Base-by-base conservation (phyloP, 1,140 invertebrate genomes). In the Zaprionus davidi region DNA sequence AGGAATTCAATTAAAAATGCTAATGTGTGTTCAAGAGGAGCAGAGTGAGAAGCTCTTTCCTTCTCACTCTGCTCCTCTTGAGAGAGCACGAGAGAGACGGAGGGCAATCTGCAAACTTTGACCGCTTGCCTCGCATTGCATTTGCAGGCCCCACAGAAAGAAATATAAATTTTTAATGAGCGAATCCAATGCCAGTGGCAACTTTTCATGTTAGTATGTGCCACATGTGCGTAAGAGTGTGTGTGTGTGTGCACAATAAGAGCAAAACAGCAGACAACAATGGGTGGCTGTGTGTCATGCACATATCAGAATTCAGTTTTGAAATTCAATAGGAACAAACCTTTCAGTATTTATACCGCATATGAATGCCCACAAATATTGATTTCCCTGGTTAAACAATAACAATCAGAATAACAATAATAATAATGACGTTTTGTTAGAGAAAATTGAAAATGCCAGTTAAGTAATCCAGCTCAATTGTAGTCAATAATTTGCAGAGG, bases 1-100 rank as follows among this genome's bases (percentile, higher is more conserved):
- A 78, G 73, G 41, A 72, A 84, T 76, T 87, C 71, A 88, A 90
- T 87, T 88, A 76, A 81, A 78, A 87, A 84, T 84, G 81, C 75
- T 78, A 87, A 87, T 87, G 58, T 68, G 55, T 17, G 7, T 24
- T 55, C 51, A 13, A 51, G 20, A 20, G 53, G 53, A 31, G 41
- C 70, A 69, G 66, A 73, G 13, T 51, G 49, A 69, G 41, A 55
- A n/a, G n/a, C n/a, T n/a, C n/a, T n/a, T n/a, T n/a, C n/a, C n/a
- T n/a, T n/a, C n/a, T n/a, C n/a, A n/a, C n/a, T n/a, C n/a, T n/a
- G n/a, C n/a, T n/a, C n/a, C n/a, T n/a, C n/a, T n/a, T n/a, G n/a
- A n/a, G n/a, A n/a, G n/a, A n/a, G n/a, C n/a, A n/a, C n/a, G n/a
- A 46, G 11, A 24, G 20, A n/a, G 56, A 17, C 2, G n/a, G 31